Conservation (phyloP, 2,113 vertebrate genomes). For the Apeltes quadracus region DNA sequence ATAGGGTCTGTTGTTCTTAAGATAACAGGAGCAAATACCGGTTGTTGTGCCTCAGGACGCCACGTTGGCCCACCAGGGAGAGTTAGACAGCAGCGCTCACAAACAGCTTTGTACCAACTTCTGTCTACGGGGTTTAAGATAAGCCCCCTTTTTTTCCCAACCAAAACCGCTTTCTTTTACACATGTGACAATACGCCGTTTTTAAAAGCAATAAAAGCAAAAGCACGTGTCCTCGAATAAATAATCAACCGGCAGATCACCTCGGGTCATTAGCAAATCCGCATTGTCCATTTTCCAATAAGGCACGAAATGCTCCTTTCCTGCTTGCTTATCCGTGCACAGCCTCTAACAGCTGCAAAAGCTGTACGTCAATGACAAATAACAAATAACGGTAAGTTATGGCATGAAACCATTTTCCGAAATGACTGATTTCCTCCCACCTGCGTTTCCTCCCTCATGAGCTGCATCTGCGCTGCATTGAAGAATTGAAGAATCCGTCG, state of each 20-base stretch:
- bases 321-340: slow-evolving; percentile 44
- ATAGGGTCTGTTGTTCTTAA: slow-evolving; percentile 3
- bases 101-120: slow-evolving; percentile 54
- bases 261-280: slow-evolving; percentile 47
- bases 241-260: slow-evolving; percentile 47
- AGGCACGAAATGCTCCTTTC: slow-evolving; percentile 33
- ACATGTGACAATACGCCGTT: neutral
- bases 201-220: slow-evolving; percentile 34
- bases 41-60: slow-evolving; percentile 36
- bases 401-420: slow-evolving; percentile 29
- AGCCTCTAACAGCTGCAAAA: slow-evolving; percentile 23
- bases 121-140: slow-evolving; percentile 50
- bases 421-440: slow-evolving; percentile 53
- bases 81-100: slow-evolving; percentile 30
- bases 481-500: slow-evolving; percentile 51
- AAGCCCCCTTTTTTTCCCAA: slow-evolving; percentile 34
- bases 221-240: slow-evolving; percentile 42
- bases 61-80: slow-evolving; percentile 31
- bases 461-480: slow-evolving; percentile 35
- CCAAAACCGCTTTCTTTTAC: slow-evolving; percentile 52
- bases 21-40: slow-evolving; percentile 14
- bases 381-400: slow-evolving; percentile 33
- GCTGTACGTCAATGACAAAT: slow-evolving; percentile 30
- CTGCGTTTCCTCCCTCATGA: slow-evolving; percentile 61
- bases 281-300: slow-evolving; percentile 42